These are phyloP conservation scores for Dilophus febrilis DNA, from an alignment of 2,888 invertebrate species.

Conservation along the genomic window DNA sequence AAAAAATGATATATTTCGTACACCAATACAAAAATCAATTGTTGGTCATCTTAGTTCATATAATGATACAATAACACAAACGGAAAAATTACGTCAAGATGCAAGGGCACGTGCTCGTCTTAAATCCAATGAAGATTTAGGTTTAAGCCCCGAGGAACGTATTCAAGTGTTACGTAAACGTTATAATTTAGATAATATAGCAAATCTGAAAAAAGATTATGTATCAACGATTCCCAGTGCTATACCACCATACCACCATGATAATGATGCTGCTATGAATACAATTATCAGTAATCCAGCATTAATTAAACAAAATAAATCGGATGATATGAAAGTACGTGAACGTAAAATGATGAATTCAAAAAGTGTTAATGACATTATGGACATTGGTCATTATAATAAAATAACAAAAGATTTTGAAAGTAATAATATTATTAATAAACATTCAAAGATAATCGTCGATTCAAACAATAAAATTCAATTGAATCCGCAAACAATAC, in stretches of 20 bases:
- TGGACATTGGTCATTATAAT: conserved; percentile 13
- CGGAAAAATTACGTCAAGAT: conserved; percentile 43
- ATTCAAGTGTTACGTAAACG: conserved; percentile 34
- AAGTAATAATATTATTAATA: conserved; percentile 14
- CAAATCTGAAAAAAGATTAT: neutral
- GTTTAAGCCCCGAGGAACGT: conserved; percentile 51
- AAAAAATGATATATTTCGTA: no score
- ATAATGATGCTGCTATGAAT: neutral
- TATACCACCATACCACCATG: neutral
- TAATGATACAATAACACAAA: conserved; percentile 15
- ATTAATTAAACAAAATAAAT: conserved; percentile 9
- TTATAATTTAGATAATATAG: conserved; percentile 20
- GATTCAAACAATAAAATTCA: conserved; percentile 3
- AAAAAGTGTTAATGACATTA: conserved; percentile 29
- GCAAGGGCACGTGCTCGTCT: conserved; percentile 46
- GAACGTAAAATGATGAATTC: conserved; percentile 28
- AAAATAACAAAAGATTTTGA: conserved; percentile 10
- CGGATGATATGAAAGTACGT: conserved; percentile 17
- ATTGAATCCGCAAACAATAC: conserved; percentile 6
- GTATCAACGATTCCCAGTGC: conserved; percentile 5
- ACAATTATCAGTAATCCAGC: conserved; percentile 6
- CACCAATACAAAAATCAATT: conserved; percentile 29
- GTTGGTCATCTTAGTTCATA: neutral
- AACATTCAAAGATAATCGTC: no score
- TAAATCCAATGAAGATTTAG: conserved; percentile 56